These are phyloP conservation scores for Teleogryllus occipitalis DNA, from an alignment of 1,140 invertebrate genomes.

Conservation along the genomic window DNA sequence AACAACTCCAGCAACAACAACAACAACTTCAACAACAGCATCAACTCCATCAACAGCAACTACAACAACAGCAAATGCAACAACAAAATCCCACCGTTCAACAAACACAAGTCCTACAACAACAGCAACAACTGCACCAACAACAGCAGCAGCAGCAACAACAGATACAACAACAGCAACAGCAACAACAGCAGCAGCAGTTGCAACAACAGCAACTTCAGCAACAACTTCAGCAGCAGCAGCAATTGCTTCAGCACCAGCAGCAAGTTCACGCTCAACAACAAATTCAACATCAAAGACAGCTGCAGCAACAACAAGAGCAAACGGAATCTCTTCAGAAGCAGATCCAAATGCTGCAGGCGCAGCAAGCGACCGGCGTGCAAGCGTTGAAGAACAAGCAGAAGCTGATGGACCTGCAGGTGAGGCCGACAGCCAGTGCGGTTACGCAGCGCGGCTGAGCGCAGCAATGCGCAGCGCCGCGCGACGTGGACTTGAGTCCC, in stretches of 20 bases:
- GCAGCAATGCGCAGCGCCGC: no score
- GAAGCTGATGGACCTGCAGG: conserved; percentile 23
- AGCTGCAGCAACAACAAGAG: conserved; percentile 22
- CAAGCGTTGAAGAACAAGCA: conserved; percentile 20
- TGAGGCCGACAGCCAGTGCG: background rate
- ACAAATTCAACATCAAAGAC: conserved; percentile 25
- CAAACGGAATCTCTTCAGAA: conserved; percentile 18
- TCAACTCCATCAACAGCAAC: conserved; percentile 26
- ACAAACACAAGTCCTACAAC: conserved; percentile 27
- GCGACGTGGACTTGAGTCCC: no score
- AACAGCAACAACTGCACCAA: conserved; percentile 25
- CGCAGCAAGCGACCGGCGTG: conserved; percentile 22
- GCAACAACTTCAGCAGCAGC: conserved; percentile 22
- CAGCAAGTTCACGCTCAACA: conserved; percentile 24
- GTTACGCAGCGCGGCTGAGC: no score
- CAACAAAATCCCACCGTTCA: conserved; percentile 21
- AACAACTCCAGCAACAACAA: conserved; percentile 27
- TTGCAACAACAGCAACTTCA: conserved; percentile 31
- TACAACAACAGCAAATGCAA: conserved; percentile 21
- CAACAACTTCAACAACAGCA: conserved; percentile 27
- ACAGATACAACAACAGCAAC: conserved; percentile 20
- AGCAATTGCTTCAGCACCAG: conserved; percentile 23
- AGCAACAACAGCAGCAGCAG: conserved; percentile 29
- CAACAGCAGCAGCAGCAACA: conserved; percentile 25
- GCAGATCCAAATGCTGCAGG: conserved; percentile 25